Conservation (phyloP, 2,888 invertebrate species). For the Resseliella maxima region DNA sequence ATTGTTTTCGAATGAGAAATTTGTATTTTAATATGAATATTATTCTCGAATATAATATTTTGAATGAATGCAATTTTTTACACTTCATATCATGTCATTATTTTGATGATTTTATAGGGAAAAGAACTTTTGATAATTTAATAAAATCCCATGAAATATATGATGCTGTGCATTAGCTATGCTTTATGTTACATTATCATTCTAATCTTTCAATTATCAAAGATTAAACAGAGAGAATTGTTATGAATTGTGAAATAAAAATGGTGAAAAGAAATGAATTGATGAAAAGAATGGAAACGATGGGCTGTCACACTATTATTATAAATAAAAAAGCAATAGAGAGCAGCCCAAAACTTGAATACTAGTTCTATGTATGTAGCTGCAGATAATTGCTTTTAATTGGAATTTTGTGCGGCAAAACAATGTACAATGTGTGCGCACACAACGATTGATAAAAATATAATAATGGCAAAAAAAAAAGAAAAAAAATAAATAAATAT, state of each 20-base stretch:
- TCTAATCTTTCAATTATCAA: background rate
- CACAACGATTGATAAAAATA: conserved; percentile 51
- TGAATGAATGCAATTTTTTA: too few relatives aligned
- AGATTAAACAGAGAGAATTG: background rate
- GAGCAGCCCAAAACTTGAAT: background rate
- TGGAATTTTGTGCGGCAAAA: conserved; percentile 32
- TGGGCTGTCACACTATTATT: background rate
- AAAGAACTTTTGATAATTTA: too few relatives aligned
- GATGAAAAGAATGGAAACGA: background rate
- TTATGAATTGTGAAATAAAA: background rate
- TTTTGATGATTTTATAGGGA: too few relatives aligned
- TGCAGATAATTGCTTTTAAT: conserved; percentile 53
- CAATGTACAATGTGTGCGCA: background rate
- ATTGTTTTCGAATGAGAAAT: too few relatives aligned
- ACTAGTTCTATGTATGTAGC: background rate
- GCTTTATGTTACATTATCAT: background rate
- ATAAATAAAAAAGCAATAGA: background rate
- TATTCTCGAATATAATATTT: too few relatives aligned
- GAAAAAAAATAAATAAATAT: background rate
- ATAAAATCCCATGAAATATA: too few relatives aligned
- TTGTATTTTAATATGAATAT: too few relatives aligned
- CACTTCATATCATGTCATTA: too few relatives aligned
- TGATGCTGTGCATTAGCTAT: too few relatives aligned
- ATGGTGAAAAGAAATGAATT: background rate
- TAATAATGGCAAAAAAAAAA: conserved; percentile 25